Percentiles rank a stretch among this genome's conserved stretches.
These are phyloP conservation scores for Patiria pectinifera DNA, from an alignment of 53 echinoderm and acorn worm genomes.

Conservation along the genomic window DNA sequence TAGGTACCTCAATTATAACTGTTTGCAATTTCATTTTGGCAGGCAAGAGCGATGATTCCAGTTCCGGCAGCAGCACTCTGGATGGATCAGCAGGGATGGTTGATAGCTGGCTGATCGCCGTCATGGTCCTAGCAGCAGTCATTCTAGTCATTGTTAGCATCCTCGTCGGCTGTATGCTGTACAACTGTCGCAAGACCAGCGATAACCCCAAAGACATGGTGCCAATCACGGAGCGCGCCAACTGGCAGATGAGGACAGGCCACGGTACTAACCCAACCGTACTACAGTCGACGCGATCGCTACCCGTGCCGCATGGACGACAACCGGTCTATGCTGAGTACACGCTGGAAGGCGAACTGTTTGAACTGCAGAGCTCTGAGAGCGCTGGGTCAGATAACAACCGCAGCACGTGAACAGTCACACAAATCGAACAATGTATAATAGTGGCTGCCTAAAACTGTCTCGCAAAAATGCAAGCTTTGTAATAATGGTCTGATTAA, in stretches of 20 bases:
- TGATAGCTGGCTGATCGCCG: conserved; percentile 62
- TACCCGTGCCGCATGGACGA: not conserved
- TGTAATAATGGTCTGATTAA: too few species aligned
- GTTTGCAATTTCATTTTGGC: not conserved
- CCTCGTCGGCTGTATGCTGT: conserved; percentile 54
- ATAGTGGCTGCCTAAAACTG: too few species aligned
- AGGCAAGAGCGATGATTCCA: conserved; percentile 15
- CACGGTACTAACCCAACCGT: conserved; percentile 17
- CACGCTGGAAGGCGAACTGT: conserved; percentile 37
- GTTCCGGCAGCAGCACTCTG: not conserved
- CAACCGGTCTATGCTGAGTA: conserved; percentile 52
- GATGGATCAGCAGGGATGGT: conserved; percentile 4
- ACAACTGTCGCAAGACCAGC: conserved; percentile 41
- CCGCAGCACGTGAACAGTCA: not conserved
- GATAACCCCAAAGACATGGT: not conserved
- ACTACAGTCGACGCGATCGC: not conserved
- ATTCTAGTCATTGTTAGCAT: conserved; percentile 60
- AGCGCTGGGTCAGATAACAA: conserved; percentile 1
- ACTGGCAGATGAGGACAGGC: conserved; percentile 62
- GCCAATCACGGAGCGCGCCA: conserved; percentile 29
- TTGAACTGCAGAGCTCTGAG: conserved; percentile 46
- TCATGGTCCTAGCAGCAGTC: conserved; percentile 58
- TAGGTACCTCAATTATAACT: not conserved
- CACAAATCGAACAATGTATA: too few species aligned
- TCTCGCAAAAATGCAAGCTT: too few species aligned